phyloP scores from a whole-genome alignment of 2,888 invertebrate species.

The Eilema griseolum region DNA sequence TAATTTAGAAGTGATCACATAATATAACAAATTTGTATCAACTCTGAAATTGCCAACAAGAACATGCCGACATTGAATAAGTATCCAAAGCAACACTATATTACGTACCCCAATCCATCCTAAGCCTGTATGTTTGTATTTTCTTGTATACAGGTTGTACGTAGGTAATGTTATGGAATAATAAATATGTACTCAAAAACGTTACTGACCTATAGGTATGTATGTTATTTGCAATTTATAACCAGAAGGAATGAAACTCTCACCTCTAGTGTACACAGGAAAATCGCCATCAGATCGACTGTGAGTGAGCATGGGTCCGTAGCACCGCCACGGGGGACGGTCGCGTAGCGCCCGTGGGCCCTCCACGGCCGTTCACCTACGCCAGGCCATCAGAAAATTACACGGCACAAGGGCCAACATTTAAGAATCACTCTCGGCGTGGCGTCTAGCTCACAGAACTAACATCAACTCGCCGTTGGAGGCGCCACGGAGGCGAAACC shows the following conservation, averaged over 20 bases:
- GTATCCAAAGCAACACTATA: neutral
- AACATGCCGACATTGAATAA: neutral
- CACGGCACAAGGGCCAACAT: slow-evolving; percentile 69
- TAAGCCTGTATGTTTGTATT: slow-evolving; percentile 3
- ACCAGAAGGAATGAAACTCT: slow-evolving; percentile 57
- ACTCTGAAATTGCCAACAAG: neutral
- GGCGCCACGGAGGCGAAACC: slow-evolving; percentile 75
- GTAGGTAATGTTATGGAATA: neutral
- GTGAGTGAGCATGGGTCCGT: slow-evolving; percentile 93
- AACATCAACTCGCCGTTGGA: slow-evolving; percentile 74
- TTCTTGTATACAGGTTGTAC: neutral
- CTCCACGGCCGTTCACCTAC: slow-evolving; percentile 84
- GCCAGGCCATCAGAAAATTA: slow-evolving; percentile 75
- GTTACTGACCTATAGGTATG: neutral
- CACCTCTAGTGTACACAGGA: slow-evolving; percentile 93
- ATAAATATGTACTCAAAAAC: neutral
- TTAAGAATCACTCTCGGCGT: slow-evolving; percentile 61
- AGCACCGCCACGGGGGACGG: slow-evolving; percentile 87
- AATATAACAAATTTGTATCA: neutral
- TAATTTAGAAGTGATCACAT: neutral
- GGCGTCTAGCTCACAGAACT: slow-evolving; percentile 69
- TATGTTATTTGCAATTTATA: slow-evolving; percentile 16
- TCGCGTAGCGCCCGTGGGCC: slow-evolving; percentile 84
- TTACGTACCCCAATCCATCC: neutral
- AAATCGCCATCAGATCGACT: slow-evolving; percentile 95